phyloP scores from a whole-genome alignment of 2,113 vertebrate genomes.

The Alces alces region DNA sequence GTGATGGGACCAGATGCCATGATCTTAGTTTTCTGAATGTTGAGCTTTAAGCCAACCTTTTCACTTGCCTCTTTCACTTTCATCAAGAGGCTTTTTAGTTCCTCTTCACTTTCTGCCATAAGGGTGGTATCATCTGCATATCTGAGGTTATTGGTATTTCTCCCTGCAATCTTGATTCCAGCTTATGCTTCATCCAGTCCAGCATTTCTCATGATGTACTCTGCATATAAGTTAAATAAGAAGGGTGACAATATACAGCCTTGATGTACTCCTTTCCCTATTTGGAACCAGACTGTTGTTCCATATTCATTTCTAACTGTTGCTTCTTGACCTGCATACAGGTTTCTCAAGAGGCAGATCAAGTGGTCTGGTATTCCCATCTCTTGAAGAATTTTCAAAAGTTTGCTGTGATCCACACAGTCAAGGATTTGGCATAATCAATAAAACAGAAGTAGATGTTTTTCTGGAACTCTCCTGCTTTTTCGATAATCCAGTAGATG shows the following conservation, averaged over 20 bases:
- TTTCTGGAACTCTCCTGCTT: background rate
- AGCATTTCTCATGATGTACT: background rate
- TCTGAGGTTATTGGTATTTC: background rate
- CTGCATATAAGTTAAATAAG: background rate
- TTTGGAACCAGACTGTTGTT: background rate
- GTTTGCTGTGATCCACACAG: background rate
- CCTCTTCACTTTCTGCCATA: background rate
- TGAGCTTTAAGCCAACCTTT: background rate
- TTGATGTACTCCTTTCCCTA: background rate
- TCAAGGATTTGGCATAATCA: background rate
- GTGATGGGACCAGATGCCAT: background rate
- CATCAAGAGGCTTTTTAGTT: background rate
- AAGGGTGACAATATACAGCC: background rate
- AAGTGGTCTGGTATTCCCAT: background rate
- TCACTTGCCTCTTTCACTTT: background rate
- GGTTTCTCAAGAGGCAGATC: background rate
- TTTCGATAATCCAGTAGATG: accelerated
- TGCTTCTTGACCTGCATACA: background rate
- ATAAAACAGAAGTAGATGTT: background rate
- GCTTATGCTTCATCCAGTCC: background rate
- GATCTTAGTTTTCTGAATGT: background rate
- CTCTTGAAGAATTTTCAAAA: background rate
- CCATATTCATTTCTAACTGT: background rate
- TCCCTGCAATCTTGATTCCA: background rate
- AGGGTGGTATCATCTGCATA: background rate